Base-by-base conservation (phyloP, 2,888 invertebrate genomes). In the Campoletis raptor region DNA sequence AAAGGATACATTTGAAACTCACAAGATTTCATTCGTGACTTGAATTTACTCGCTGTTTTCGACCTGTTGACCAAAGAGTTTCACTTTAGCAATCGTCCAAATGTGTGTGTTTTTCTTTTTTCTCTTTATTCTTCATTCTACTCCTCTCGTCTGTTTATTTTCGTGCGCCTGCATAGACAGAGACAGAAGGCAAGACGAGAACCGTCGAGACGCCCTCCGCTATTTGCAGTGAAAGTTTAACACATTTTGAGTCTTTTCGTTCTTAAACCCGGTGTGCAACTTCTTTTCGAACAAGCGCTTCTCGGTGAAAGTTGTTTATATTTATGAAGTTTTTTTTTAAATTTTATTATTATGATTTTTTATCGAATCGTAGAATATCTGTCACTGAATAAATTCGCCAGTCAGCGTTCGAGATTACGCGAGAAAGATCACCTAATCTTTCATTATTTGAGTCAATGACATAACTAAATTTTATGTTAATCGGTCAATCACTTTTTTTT, bases 151-250 rank as follows among this genome's bases (percentile, higher is more conserved):
- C 45, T 77, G 61, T 79, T 79, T 73, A 45, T 72, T 72, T 69
- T 74, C 48, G 54, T 54, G 66, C 66, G 48, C 37, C 24, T 36
- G 42, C 30, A 70, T 18, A 64, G 52, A 21, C 4, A 67, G 24
- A 57, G 57, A 74, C 12, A 54, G 74, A 48, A 18, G 18, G 8
- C n/a, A 66, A 7, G 24, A 61, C 6, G 61, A 77, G 45, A n/a
- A 45, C 3, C 24, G 30, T n/a, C 24, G 15, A 61, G 30, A 7
- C 42, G 30, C 76, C 15, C 18, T 36, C 74, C 45, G 61, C 21
- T 74, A 70, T 86, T 83, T 72, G 37, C 76, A 80, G 86, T 79
- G 86, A 86, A 86, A 86, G 86, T 86, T 77, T 52, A 61, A 67
- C 36, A 42, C 54, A 64, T 61, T 66, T 64, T 21, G 57, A 70